phyloP scores from a whole-genome alignment of 2,113 vertebrate species.

The Zosterops pallidus region DNA sequence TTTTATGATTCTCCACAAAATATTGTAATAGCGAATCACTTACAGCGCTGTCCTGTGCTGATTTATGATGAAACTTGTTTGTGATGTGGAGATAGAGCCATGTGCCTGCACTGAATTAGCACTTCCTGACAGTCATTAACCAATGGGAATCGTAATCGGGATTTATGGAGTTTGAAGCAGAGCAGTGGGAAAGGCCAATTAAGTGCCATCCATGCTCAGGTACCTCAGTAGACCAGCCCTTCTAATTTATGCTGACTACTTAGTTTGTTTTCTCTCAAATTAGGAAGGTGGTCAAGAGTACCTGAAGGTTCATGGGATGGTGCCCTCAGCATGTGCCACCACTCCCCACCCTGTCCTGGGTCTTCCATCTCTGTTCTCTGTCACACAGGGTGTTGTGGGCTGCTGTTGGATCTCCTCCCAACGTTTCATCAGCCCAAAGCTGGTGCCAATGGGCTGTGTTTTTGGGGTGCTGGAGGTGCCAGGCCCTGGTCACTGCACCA shows the following conservation, averaged over 20 bases:
- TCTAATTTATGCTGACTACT: background rate
- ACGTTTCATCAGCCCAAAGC: rapidly evolving
- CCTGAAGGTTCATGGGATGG: rapidly evolving
- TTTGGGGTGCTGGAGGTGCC: background rate
- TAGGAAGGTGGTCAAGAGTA: background rate
- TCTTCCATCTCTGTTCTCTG: background rate
- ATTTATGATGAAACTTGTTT: constrained; percentile 58
- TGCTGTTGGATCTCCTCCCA: background rate
- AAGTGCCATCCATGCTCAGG: background rate
- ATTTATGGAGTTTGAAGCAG: background rate
- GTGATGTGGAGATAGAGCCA: constrained; percentile 13
- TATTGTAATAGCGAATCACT: constrained; percentile 26
- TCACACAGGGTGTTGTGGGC: background rate
- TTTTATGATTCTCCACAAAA: constrained; percentile 49
- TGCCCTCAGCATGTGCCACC: rapidly evolving
- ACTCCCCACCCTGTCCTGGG: rapidly evolving
- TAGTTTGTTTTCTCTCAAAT: background rate
- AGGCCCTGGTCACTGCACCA: rapidly evolving
- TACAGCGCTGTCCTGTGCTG: constrained; percentile 39
- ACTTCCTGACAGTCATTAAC: constrained; percentile 29
- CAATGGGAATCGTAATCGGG: background rate
- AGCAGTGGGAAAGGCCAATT: constrained; percentile 8
- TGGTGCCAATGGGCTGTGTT: rapidly evolving
- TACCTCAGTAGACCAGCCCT: background rate
- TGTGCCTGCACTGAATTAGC: constrained; percentile 51